Conservation (phyloP, 2,797 vertebrate species). For the Odontamblyopus lacepedii region DNA sequence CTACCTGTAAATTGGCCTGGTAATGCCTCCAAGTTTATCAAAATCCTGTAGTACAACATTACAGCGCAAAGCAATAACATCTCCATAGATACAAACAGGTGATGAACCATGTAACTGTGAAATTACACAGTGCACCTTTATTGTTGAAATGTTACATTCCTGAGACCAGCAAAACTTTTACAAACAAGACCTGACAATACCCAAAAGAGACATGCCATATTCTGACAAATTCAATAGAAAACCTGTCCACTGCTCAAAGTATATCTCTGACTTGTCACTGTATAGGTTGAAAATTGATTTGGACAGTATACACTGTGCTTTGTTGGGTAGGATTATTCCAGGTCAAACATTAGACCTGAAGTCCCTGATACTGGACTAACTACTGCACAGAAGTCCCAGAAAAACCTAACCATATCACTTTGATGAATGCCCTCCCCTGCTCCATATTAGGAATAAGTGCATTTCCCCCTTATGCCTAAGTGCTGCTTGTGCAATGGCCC, state of each 20-base stretch:
- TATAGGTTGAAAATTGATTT: conserved; percentile 65
- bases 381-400: conserved; percentile 61
- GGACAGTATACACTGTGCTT: conserved; percentile 43
- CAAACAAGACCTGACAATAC: background rate
- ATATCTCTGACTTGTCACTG: conserved; percentile 62
- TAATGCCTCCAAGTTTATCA: no score
- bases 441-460: conserved; percentile 43
- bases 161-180: background rate
- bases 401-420: conserved; percentile 64
- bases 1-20: no score
- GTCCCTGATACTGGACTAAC: conserved; percentile 55
- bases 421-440: conserved; percentile 67
- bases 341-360: conserved; percentile 56
- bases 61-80: no score
- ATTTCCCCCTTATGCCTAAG: conserved; percentile 25
- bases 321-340: conserved; percentile 40
- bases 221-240: conserved; percentile 60
- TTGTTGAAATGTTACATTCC: no score
- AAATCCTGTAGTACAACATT: no score
- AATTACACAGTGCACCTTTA: no score
- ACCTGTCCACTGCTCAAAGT: conserved; percentile 46
- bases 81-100: no score
- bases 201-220: conserved; percentile 24
- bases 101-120: no score
- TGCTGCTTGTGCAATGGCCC: conserved; percentile 52